Evolutionary conservation across 2,113 vertebrate genomes (phyloP).

Genomic region (Prolemur simus): DNA sequence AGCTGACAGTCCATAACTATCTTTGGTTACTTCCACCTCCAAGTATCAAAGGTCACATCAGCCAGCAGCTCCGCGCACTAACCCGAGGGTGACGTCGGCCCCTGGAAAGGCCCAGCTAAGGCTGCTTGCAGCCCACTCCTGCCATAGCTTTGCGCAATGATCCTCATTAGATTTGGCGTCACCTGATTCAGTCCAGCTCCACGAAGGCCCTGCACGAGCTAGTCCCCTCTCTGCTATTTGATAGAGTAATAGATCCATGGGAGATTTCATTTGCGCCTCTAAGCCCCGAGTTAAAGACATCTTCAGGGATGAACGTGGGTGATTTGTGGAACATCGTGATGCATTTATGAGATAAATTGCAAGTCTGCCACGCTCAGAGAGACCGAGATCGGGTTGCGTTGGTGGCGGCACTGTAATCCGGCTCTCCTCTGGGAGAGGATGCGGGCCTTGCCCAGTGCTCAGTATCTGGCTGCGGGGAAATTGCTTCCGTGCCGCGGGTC

Average conservation of each 20-base stretch:
- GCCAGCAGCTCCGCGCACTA: background rate
- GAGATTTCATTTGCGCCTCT: constrained; percentile 58
- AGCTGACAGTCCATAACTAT: accelerated
- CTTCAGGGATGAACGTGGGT: background rate
- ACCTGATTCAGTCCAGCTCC: background rate
- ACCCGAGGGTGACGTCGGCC: background rate
- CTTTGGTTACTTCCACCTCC: background rate
- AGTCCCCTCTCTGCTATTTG: background rate
- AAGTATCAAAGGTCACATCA: background rate
- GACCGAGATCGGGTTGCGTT: background rate
- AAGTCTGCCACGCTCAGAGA: accelerated
- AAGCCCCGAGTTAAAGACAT: constrained; percentile 48
- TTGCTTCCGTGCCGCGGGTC: background rate
- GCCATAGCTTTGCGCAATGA: accelerated
- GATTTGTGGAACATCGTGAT: constrained; percentile 5
- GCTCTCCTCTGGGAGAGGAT: background rate
- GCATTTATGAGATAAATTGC: constrained; percentile 17
- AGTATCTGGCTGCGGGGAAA: background rate
- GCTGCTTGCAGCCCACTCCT: background rate
- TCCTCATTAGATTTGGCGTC: background rate
- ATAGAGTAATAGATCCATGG: constrained; percentile 52
- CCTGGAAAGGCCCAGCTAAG: background rate
- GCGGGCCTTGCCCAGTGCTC: accelerated
- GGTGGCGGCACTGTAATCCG: background rate
- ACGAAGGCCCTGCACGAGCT: background rate